Percentiles rank a stretch among this genome's conserved stretches.
Conservation (phyloP, 2,113 vertebrate species). For the Pseudonaja textilis region DNA sequence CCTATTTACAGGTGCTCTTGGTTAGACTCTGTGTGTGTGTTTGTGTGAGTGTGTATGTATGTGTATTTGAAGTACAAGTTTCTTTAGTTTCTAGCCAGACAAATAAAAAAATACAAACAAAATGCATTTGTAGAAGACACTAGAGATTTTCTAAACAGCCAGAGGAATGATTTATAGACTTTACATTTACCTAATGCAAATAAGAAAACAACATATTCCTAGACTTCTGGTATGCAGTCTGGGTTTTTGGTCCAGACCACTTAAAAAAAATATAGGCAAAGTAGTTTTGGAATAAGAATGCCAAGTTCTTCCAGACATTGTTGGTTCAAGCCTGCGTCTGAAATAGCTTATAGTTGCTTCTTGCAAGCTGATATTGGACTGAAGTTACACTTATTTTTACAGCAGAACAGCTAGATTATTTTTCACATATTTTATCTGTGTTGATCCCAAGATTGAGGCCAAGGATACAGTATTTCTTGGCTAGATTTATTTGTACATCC, state of each 20-base stretch:
- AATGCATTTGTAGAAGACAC: conserved; percentile 60
- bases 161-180: conserved; percentile 59
- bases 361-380: conserved; percentile 46
- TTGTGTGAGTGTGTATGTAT: neutral
- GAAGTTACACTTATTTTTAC: conserved; percentile 49
- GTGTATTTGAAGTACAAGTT: neutral
- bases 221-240: conserved; percentile 66
- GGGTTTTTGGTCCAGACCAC: conserved; percentile 54
- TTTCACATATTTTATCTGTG: conserved; percentile 36
- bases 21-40: neutral
- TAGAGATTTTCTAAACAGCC: conserved; percentile 48
- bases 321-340: conserved; percentile 59
- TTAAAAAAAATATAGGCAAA: conserved; percentile 53
- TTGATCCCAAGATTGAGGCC: conserved; percentile 51
- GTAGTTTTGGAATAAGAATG: conserved; percentile 50
- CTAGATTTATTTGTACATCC: conserved; percentile 35
- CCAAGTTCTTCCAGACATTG: conserved; percentile 57
- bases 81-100: conserved; percentile 15
- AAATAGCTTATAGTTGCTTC: conserved; percentile 52
- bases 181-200: conserved; percentile 59
- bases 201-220: conserved; percentile 67
- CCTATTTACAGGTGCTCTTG: neutral
- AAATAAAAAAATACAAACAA: conserved; percentile 25
- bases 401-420: conserved; percentile 31
- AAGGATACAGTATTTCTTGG: conserved; percentile 45